Percentiles rank a stretch among this genome's conserved stretches.
Evolutionary conservation across 1,140 invertebrate genomes (phyloP).

Genomic region (Conopomorpha cramerella): DNA sequence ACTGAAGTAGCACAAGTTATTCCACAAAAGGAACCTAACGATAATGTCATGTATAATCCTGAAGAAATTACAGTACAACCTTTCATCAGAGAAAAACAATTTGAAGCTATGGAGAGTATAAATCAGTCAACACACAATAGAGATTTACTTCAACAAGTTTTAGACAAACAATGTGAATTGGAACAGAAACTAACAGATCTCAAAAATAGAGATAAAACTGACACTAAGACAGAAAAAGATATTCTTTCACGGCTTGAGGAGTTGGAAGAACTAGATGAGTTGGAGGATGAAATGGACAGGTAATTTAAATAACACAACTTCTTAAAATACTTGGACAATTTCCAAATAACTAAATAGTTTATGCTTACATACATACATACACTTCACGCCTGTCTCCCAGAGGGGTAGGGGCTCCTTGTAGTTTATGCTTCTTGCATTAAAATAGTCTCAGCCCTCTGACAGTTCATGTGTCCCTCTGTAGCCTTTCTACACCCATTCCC

Average conservation of each 20-base stretch:
- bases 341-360: not conserved
- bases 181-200: conserved; percentile 51
- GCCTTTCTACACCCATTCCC: too few relatives aligned
- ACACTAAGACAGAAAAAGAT: conserved; percentile 48
- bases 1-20: not conserved
- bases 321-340: not conserved
- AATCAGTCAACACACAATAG: not conserved
- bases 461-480: too few relatives aligned
- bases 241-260: conserved; percentile 57
- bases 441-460: too few relatives aligned
- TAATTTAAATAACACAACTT: too few relatives aligned
- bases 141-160: conserved; percentile 41
- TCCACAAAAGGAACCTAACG: not conserved
- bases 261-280: conserved; percentile 62
- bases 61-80: too few relatives aligned
- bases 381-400: too few relatives aligned
- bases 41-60: too few relatives aligned
- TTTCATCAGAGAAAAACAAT: too few relatives aligned
- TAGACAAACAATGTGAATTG: conserved; percentile 57
- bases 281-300: conserved; percentile 61
- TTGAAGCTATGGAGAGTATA: not conserved
- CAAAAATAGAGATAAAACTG: conserved; percentile 31
- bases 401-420: too few relatives aligned
- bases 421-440: too few relatives aligned
- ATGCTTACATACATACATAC: not conserved